Evolutionary conservation across 2,888 invertebrate species (phyloP), one percentile per base, ranked within the genome.

Genomic region (Caenorhabditis afra): DNA sequence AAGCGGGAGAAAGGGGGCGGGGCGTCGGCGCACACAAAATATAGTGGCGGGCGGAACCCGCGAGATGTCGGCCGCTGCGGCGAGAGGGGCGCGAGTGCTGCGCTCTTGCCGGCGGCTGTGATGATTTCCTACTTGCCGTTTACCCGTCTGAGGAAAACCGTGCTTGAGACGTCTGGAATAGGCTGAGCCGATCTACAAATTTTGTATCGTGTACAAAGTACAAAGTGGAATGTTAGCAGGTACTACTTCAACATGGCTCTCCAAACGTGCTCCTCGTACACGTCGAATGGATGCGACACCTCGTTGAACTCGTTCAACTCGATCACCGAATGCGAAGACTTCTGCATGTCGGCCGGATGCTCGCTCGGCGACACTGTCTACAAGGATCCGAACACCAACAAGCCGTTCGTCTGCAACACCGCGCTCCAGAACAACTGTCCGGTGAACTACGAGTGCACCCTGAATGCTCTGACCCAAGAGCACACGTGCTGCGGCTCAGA

Each of bases 181-280:
- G 66, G 64, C 79, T 79, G 79, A 79, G 79, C 74, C 79, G 16
- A 65, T 8, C n/a, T 29, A 11, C 12, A 71, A 8, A 50, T 70
- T 70, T 53, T 23, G 65, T 29, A 5, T 7, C 29, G 29, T 29
- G 29, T 5, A 29, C 29, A 29, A 7, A 29, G 29, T 5, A 29
- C 45, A 57, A 39, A 50, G 20, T 49, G 50, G n/a, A 14, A 35
- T 35, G 10, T 20, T 41, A 20, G 3, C 76, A 79, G 84, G 41
- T 84, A 75, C 68, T 87, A 86, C 64, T 87, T 85, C 84, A 86
- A 87, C 74, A 76, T 79, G 70, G 82, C 85, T 5, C 68, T 78
- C 4, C 83, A 84, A 61, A 75, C 81, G 0, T 87, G 87, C 64
- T 78, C 78, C 4, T 82, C 86, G 8, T 85, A 86, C 70, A 79